These are phyloP conservation scores for Leucophora obtusa DNA, from an alignment of 2,888 invertebrate species.

Conservation along the genomic window DNA sequence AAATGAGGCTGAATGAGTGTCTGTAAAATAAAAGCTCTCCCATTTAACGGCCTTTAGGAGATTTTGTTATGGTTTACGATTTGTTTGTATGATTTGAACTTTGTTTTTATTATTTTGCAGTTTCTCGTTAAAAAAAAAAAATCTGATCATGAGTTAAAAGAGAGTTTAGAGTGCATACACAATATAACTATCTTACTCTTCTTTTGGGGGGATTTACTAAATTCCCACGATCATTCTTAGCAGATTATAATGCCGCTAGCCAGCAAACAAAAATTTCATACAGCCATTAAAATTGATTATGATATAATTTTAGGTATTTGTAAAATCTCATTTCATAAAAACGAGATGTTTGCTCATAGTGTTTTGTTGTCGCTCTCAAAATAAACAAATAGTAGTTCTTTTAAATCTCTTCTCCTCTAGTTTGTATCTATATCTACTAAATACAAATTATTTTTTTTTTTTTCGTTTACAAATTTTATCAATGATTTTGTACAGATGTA, in stretches of 20 bases:
- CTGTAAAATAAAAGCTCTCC: conserved; percentile 40
- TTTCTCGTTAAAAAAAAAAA: conserved; percentile 15
- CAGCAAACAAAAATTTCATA: not conserved
- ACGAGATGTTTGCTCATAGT: too few relatives aligned
- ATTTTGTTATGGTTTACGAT: conserved; percentile 23
- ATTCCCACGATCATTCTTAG: conserved; percentile 59
- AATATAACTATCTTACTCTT: not conserved
- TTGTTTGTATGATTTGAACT: conserved; percentile 15
- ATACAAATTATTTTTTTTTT: not conserved
- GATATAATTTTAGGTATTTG: conserved; percentile 44
- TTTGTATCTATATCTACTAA: not conserved
- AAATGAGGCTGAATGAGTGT: not conserved
- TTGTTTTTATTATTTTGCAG: conserved; percentile 8
- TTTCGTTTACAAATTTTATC: not conserved
- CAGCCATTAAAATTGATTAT: conserved; percentile 24
- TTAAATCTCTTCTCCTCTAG: not conserved
- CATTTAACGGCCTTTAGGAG: conserved; percentile 39
- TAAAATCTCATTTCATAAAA: not conserved
- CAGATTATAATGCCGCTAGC: not conserved
- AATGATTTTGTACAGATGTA: not conserved
- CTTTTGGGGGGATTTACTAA: conserved; percentile 3
- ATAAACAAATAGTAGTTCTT: not conserved
- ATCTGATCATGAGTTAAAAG: conserved; percentile 43
- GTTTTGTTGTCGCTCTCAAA: not conserved
- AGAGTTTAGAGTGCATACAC: conserved; percentile 28